Evolutionary conservation across 2,888 invertebrate species (phyloP).

Genomic region (Dioctria rufipes): DNA sequence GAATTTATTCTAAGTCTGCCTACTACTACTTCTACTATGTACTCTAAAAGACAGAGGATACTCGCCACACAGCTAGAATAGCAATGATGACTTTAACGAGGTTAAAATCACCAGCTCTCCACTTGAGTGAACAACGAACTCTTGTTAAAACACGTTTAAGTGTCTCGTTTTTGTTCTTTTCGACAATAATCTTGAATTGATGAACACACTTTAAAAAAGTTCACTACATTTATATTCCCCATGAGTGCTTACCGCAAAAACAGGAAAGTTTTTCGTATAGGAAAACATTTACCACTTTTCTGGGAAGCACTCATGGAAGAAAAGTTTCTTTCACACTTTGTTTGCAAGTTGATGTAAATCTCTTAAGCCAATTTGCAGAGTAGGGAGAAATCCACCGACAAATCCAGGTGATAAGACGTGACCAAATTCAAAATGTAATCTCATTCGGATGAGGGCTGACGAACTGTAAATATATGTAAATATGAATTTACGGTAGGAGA

Average conservation of each 20-base stretch:
- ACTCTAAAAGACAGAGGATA: too few relatives aligned
- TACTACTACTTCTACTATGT: too few relatives aligned
- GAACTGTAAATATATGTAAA: constrained; percentile 24
- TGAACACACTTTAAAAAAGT: constrained; percentile 47
- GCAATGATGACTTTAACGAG: constrained; percentile 2
- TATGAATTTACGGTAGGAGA: too few relatives aligned
- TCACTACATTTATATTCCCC: constrained; percentile 44
- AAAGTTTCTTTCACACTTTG: constrained; percentile 50
- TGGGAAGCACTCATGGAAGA: constrained; percentile 45
- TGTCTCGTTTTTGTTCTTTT: constrained; percentile 17
- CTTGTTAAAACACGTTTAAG: constrained; percentile 22
- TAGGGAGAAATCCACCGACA: constrained; percentile 50
- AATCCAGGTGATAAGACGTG: constrained; percentile 54
- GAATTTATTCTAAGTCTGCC: too few relatives aligned
- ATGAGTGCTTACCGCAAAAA: constrained; percentile 9
- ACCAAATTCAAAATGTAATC: constrained; percentile 53
- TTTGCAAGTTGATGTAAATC: constrained; percentile 52
- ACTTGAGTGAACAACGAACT: constrained; percentile 23
- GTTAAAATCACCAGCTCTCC: constrained; percentile 37
- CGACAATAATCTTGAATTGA: constrained; percentile 48
- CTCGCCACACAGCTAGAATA: too few relatives aligned
- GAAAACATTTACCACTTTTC: constrained; percentile 49
- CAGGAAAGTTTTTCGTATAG: constrained; percentile 38
- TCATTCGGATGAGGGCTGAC: constrained; percentile 50
- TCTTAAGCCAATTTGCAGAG: constrained; percentile 54